A percentile compares a stretch with the other conserved stretches of the same genome.
Conservation (phyloP, 30 jellyfish, hydroid and myxozoan genomes). For the Aurelia sp. region DNA sequence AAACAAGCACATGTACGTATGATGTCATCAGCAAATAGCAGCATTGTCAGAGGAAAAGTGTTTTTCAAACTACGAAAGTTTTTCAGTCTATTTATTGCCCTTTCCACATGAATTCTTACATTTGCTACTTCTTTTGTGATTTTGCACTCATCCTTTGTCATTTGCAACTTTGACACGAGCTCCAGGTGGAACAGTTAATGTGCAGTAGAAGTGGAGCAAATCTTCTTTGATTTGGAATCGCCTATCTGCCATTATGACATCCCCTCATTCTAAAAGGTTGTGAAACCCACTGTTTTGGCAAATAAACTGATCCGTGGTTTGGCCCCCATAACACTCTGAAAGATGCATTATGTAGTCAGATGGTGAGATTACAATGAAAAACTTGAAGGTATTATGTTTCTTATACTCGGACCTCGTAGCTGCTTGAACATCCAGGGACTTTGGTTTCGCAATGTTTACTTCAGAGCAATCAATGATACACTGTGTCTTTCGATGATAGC, state of each 20-base stretch:
- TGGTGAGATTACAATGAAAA: constrained; percentile 67
- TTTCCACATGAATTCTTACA: too few relatives aligned
- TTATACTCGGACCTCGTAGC: too few relatives aligned
- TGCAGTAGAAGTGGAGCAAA: constrained; percentile 45
- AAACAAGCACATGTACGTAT: too few relatives aligned
- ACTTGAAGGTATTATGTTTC: constrained; percentile 48
- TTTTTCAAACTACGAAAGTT: too few relatives aligned
- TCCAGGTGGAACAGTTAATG: constrained; percentile 75
- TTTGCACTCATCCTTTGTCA: constrained; percentile 66
- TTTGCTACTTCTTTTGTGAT: too few relatives aligned
- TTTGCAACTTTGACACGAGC: constrained; percentile 59
- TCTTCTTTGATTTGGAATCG: constrained; percentile 75
- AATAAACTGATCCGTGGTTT: constrained; percentile 50
- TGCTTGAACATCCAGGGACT: too few relatives aligned
- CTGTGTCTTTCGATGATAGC: too few relatives aligned
- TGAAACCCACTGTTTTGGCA: constrained; percentile 53
- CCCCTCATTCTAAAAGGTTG: constrained; percentile 61
- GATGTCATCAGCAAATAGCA: too few relatives aligned
- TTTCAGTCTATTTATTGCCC: too few relatives aligned
- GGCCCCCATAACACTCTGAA: constrained; percentile 64
- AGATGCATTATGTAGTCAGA: constrained; percentile 46
- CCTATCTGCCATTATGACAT: constrained; percentile 67
- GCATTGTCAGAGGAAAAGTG: too few relatives aligned
- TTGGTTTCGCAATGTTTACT: too few relatives aligned
- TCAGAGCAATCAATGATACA: too few relatives aligned